Evolutionary conservation across 23 tunicate species (phyloP), one percentile per base, ranked within the genome.

Genomic region (Styela plicata): DNA sequence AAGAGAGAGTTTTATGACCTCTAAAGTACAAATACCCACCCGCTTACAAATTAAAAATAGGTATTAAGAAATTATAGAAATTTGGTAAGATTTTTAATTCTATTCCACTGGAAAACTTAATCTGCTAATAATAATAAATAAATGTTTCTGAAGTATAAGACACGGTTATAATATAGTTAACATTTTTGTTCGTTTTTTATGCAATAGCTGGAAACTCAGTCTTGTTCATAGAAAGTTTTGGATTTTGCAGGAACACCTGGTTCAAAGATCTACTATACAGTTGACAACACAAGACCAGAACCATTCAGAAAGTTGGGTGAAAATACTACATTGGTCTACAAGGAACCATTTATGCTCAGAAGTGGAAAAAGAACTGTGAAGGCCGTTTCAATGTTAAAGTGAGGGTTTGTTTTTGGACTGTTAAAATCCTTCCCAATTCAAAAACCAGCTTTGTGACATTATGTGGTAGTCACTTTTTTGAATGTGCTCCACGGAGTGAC

Each of bases 251-350:
- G 78, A 0, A 87, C 97, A 2, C 83, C 83, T 24, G 84, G 88
- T 30, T 79, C 97, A 25, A 92, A 80, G 73, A 87, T 92, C 62
- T 92, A 87, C 67, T 92, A 92, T 80, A 92, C 97, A 7, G 92
- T 92, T 53, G 97, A 92, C 82, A 92, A 92, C 74, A 92, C 97
- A 35, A 82, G 92, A 23, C 97, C 97, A 52, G 87, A 87, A 24
- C 91, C 91, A 31, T 85, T 80, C 26, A 83, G 90, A 65, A 92
- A 87, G 71, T 76, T 92, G n/a, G 97, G 97, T 26, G 86, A 84
- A 84, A 85, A 92, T 67, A 92, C 97, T 35, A 95, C 99, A n/a
- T 44, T 89, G 34, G 20, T 89, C 0, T 95, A 95, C 70, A 95
- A 83, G 74, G 88, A 95, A 73, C 91, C 91, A 22, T 95, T 95